Evolutionary conservation across 2,888 invertebrate genomes (phyloP).

Genomic region (Ferrisia virgata): DNA sequence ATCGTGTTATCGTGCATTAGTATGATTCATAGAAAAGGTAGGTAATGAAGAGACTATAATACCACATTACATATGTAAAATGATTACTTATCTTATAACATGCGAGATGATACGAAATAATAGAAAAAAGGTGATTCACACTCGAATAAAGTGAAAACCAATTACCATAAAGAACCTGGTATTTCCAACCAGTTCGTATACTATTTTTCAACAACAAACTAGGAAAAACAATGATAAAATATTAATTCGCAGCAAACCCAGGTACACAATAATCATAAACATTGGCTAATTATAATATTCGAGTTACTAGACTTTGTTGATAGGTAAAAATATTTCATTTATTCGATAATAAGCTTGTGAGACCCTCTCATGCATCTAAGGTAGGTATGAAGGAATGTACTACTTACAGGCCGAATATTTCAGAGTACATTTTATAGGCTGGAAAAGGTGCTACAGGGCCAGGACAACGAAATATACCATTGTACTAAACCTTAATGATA

Average conservation of each 20-base stretch:
- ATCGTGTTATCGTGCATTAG: too few species aligned
- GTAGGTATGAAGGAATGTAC: too few species aligned
- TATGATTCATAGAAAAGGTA: too few species aligned
- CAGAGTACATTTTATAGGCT: too few species aligned
- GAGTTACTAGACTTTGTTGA: slow-evolving; percentile 4
- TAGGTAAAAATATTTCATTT: background rate
- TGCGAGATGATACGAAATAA: too few species aligned
- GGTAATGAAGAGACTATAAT: background rate
- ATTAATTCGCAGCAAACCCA: too few species aligned
- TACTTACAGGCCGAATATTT: too few species aligned
- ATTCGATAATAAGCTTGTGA: slow-evolving; percentile 1
- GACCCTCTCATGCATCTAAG: too few species aligned
- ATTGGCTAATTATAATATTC: background rate
- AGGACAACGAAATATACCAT: too few species aligned
- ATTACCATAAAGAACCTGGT: too few species aligned
- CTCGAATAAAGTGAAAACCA: background rate
- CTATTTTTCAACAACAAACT: background rate
- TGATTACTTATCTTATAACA: background rate
- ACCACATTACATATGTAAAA: background rate
- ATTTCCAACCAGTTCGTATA: too few species aligned
- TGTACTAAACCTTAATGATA: slow-evolving; percentile 14
- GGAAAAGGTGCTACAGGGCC: background rate
- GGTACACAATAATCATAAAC: background rate
- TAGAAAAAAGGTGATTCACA: background rate
- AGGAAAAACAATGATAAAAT: background rate